phyloP scores from a whole-genome alignment of 2,888 invertebrate genomes.

The Drosophila mimetica region DNA sequence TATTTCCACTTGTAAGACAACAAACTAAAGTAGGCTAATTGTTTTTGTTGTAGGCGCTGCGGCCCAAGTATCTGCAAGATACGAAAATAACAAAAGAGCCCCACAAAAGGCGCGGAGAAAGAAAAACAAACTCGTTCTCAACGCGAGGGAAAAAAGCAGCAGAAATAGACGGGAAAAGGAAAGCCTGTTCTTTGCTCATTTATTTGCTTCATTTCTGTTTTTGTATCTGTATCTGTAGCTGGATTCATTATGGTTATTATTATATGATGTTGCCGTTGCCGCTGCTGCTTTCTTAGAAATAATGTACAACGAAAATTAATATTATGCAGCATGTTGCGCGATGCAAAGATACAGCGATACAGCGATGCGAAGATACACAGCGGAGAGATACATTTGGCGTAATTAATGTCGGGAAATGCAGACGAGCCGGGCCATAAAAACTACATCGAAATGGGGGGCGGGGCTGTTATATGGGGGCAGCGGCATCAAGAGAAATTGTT shows the following conservation, averaged over 20 bases:
- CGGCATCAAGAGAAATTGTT: constrained; percentile 64
- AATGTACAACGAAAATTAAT: constrained; percentile 72
- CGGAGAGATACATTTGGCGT: constrained; percentile 68
- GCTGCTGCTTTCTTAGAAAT: constrained; percentile 65
- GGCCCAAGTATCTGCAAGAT: constrained; percentile 49
- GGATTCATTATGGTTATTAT: constrained; percentile 74
- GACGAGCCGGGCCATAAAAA: constrained; percentile 49
- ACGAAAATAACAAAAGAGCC: constrained; percentile 34
- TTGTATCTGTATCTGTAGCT: constrained; percentile 44
- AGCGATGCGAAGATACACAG: constrained; percentile 20
- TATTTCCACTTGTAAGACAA: constrained; percentile 79
- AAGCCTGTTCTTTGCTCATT: constrained; percentile 70
- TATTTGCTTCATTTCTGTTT: constrained; percentile 72
- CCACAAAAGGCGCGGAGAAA: constrained; percentile 16
- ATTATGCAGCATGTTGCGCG: constrained; percentile 76
- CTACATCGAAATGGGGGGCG: constrained; percentile 35
- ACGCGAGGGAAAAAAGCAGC: constrained; percentile 1
- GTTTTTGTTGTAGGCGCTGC: constrained; percentile 69
- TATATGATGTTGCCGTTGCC: constrained; percentile 55
- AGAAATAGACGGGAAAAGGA: constrained; percentile 31
- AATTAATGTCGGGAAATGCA: constrained; percentile 69
- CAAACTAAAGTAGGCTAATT: constrained; percentile 79
- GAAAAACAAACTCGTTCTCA: constrained; percentile 24
- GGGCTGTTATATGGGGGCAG: constrained; percentile 9
- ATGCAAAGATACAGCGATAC: constrained; percentile 62